These are phyloP conservation scores for Drosophila teissieri DNA, from an alignment of 1,140 invertebrate genomes.

Conservation along the genomic window DNA sequence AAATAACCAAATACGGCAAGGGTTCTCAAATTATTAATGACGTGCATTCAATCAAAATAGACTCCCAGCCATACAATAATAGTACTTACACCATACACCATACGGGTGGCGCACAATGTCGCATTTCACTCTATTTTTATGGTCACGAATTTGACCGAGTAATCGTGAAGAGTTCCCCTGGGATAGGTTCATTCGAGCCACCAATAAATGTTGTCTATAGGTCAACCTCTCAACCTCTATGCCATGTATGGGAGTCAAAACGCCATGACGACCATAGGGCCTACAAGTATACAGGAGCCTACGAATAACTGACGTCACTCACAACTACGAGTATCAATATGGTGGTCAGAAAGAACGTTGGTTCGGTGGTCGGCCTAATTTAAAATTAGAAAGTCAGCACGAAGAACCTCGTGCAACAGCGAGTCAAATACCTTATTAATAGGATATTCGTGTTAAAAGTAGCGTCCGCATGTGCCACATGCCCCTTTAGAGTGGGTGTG, in stretches of 20 bases:
- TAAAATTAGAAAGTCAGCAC: conserved; percentile 48
- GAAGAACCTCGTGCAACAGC: conserved; percentile 25
- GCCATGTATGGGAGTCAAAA: conserved; percentile 13
- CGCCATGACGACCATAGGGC: conserved; percentile 3
- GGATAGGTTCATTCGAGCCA: conserved; percentile 25
- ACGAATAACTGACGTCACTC: conserved; percentile 35
- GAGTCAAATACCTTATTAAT: conserved; percentile 40
- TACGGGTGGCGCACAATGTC: conserved; percentile 25
- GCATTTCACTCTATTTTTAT: conserved; percentile 37
- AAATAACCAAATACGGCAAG: conserved; percentile 7
- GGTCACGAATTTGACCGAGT: conserved; percentile 21
- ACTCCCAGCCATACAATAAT: conserved; percentile 30
- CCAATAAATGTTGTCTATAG: conserved; percentile 10
- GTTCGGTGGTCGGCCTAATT: conserved; percentile 17
- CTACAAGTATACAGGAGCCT: not conserved
- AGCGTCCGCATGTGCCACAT: conserved; percentile 1
- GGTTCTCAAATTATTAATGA: conserved; percentile 20
- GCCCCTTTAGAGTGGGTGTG: conserved; percentile 2
- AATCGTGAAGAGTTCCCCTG: conserved; percentile 8
- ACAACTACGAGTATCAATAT: not conserved
- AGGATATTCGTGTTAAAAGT: conserved; percentile 50
- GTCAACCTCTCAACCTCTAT: conserved; percentile 5
- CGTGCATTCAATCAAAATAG: conserved; percentile 45
- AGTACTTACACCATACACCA: conserved; percentile 29
- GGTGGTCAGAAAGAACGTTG: conserved; percentile 5